Evolutionary conservation across 2,797 vertebrate species (phyloP).

Genomic region (Megaceryle alcyon): DNA sequence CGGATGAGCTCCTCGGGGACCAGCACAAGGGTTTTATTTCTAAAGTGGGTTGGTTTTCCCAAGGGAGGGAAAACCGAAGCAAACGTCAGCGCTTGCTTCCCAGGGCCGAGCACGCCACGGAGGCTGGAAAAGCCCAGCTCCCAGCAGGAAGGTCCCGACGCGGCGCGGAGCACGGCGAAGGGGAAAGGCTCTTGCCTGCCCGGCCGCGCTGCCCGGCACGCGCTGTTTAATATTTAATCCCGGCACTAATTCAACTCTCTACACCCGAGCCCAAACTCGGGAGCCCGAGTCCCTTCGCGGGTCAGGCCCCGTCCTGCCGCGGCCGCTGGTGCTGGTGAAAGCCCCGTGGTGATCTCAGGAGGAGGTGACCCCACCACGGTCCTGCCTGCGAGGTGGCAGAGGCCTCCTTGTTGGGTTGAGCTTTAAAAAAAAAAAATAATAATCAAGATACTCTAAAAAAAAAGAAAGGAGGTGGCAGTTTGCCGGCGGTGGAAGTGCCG

Average conservation of each 20-base stretch:
- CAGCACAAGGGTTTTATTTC: not conserved
- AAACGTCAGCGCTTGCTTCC: not conserved
- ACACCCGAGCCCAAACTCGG: constrained; percentile 14
- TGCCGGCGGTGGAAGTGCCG: not conserved
- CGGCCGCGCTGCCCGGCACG: not conserved
- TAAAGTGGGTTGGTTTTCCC: not conserved
- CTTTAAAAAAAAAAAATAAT: not conserved
- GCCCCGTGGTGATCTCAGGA: accelerated
- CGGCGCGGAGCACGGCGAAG: not conserved
- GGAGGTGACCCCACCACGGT: not conserved
- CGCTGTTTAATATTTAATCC: not conserved
- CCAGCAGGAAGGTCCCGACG: accelerated
- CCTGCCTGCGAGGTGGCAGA: accelerated
- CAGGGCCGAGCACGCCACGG: accelerated
- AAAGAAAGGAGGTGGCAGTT: not conserved
- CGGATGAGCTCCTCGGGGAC: not conserved
- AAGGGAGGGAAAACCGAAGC: not conserved
- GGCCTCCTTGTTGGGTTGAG: not conserved
- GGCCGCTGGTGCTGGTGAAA: not conserved
- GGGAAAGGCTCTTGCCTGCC: not conserved
- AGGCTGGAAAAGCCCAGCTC: not conserved
- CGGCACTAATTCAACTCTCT: constrained; percentile 23
- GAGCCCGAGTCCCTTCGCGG: not conserved
- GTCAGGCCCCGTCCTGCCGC: not conserved
- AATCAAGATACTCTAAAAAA: not conserved